A percentile compares a stretch with the other conserved stretches of the same genome.
Conservation (phyloP, 2,113 vertebrate genomes). For the Oncorhynchus clarkii region DNA sequence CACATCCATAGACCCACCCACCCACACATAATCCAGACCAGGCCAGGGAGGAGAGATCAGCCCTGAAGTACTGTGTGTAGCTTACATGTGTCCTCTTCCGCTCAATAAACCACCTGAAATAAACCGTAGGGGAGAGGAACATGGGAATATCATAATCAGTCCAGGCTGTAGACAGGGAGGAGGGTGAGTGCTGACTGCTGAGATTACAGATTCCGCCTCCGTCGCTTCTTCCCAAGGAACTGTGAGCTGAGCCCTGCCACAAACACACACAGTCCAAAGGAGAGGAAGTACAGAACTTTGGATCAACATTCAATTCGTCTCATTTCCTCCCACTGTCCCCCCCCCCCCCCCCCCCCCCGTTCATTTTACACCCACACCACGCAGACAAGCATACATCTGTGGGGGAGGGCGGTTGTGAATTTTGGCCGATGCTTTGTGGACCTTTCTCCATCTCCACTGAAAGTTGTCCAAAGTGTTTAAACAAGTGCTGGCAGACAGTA, state of each 20-base stretch:
- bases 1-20: too few species aligned
- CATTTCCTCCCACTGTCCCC: slow-evolving; percentile 54
- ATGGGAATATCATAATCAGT: slow-evolving; percentile 38
- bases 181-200: slow-evolving; percentile 33
- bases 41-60: too few species aligned
- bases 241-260: slow-evolving; percentile 39
- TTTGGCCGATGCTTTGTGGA: slow-evolving; percentile 28
- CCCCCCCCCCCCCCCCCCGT: slow-evolving; percentile 30
- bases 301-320: slow-evolving; percentile 38
- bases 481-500: neutral
- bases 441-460: slow-evolving; percentile 7
- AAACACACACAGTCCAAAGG: slow-evolving; percentile 7
- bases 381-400: slow-evolving; percentile 17
- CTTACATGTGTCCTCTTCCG: neutral
- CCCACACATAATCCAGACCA: too few species aligned
- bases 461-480: slow-evolving; percentile 9
- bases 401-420: slow-evolving; percentile 26
- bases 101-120: neutral
- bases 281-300: slow-evolving; percentile 9
- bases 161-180: slow-evolving; percentile 37
- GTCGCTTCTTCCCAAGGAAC: neutral
- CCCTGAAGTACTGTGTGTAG: neutral
- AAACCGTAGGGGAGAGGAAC: slow-evolving; percentile 14
- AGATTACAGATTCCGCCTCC: slow-evolving; percentile 22
- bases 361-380: slow-evolving; percentile 36